Conservation (phyloP, 1,140 invertebrate species). For the Bombus impatiens region DNA sequence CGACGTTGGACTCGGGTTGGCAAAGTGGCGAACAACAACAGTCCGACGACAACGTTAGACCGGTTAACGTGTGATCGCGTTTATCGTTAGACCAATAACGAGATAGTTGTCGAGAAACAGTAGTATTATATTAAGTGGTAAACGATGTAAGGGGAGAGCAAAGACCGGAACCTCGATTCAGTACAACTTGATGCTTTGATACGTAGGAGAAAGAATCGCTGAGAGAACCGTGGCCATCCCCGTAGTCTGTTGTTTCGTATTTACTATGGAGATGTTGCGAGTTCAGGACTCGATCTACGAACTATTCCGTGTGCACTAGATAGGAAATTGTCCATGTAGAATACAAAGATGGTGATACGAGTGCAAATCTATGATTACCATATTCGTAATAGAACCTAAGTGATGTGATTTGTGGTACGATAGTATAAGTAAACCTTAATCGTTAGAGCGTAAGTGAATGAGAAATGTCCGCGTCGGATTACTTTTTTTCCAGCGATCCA, state of each 20-base stretch:
- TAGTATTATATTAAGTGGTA: conserved; percentile 4
- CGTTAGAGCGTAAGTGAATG: conserved; percentile 15
- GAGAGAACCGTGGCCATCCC: too few relatives aligned
- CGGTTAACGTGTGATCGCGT: conserved; percentile 75
- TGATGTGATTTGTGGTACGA: conserved; percentile 43
- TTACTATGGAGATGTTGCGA: not conserved
- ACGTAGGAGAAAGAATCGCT: not conserved
- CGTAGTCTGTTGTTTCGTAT: conserved; percentile 8
- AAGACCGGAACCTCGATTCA: conserved; percentile 5
- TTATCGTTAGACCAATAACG: not conserved
- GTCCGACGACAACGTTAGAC: conserved; percentile 75
- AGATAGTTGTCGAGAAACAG: not conserved
- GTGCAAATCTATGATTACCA: conserved; percentile 21
- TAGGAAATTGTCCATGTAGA: conserved; percentile 19
- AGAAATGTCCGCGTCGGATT: not conserved
- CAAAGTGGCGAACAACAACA: conserved; percentile 73
- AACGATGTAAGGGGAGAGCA: not conserved
- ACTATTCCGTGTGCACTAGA: conserved; percentile 2
- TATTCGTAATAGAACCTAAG: conserved; percentile 38
- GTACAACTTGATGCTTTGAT: conserved; percentile 7
- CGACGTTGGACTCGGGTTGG: conserved; percentile 74
- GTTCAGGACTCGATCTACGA: not conserved
- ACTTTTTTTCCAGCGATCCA: not conserved
- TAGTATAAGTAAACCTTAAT: conserved; percentile 32
- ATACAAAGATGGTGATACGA: conserved; percentile 30